Evolutionary conservation across 1,140 invertebrate genomes (phyloP).

Genomic region (Arion vulgaris): DNA sequence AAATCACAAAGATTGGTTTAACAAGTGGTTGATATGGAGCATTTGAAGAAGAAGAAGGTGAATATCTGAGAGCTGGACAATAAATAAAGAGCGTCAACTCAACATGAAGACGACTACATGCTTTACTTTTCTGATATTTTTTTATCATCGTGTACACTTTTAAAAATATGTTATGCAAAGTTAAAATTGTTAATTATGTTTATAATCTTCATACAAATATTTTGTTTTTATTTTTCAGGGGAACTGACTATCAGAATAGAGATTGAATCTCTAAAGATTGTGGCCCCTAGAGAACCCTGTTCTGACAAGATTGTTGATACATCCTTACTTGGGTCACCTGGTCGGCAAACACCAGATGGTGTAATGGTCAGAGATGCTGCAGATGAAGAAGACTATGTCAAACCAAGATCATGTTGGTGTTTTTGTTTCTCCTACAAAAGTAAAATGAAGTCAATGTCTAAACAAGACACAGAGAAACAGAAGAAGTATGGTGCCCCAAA

Average conservation of each 20-base stretch:
- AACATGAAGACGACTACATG: too few species aligned
- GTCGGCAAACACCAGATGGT: neutral
- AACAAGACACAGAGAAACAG: conserved; percentile 13
- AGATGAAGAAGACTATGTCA: conserved; percentile 45
- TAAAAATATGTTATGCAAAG: too few species aligned
- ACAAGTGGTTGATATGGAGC: too few species aligned
- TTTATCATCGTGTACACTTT: too few species aligned
- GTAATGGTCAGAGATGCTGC: too few species aligned
- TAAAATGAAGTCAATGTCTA: conserved; percentile 25
- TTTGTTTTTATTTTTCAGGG: conserved; percentile 42
- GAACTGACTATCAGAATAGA: conserved; percentile 55
- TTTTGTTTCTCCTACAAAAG: conserved; percentile 52
- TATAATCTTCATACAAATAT: too few species aligned
- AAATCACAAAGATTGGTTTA: too few species aligned
- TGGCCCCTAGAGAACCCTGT: conserved; percentile 38
- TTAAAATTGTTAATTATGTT: too few species aligned
- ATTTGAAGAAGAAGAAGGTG: too few species aligned
- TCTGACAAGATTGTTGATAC: conserved; percentile 46
- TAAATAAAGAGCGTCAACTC: too few species aligned
- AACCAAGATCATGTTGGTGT: conserved; percentile 53
- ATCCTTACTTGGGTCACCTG: conserved; percentile 28
- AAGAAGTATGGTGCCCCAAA: neutral
- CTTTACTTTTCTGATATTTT: too few species aligned
- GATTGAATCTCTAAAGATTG: conserved; percentile 52
- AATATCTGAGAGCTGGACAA: too few species aligned